Evolutionary conservation across 2,888 invertebrate genomes (phyloP).

Genomic region (Brenthis daphne): DNA sequence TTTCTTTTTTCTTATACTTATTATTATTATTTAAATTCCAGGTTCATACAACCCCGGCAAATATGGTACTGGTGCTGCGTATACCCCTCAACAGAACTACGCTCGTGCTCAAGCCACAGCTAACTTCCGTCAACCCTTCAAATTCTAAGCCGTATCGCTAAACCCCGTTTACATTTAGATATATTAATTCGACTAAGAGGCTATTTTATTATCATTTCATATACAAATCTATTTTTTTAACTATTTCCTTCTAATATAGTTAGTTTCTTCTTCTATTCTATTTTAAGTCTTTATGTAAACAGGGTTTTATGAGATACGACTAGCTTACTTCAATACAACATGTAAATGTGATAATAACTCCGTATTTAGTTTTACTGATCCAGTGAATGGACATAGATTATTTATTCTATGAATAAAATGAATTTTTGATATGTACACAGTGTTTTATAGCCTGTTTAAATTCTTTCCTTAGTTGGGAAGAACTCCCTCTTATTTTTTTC

Average conservation of each 20-base stretch:
- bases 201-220: constrained; percentile 13
- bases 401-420: constrained; percentile 77
- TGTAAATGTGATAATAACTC: constrained; percentile 37
- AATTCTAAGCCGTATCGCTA: constrained; percentile 55
- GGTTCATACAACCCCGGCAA: constrained; percentile 76
- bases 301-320: constrained; percentile 38
- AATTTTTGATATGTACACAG: constrained; percentile 43
- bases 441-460: constrained; percentile 22
- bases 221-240: not conserved
- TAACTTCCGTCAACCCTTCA: constrained; percentile 66
- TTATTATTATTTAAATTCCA: constrained; percentile 49
- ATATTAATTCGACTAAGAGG: constrained; percentile 10
- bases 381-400: constrained; percentile 49
- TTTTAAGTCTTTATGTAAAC: constrained; percentile 30
- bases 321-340: constrained; percentile 27
- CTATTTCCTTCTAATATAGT: constrained; percentile 12
- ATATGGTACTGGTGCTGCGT: constrained; percentile 56
- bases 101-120: constrained; percentile 62
- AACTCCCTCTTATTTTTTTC: too few relatives aligned
- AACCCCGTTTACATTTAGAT: constrained; percentile 33
- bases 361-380: constrained; percentile 35
- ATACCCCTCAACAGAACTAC: constrained; percentile 53
- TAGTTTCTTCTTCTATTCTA: constrained; percentile 8
- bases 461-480: too few relatives aligned
- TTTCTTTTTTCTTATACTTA: not conserved